Evolutionary conservation across 2,113 vertebrate genomes (phyloP), one percentile per base, ranked within the genome.

Genomic region (Oncorhynchus keta): DNA sequence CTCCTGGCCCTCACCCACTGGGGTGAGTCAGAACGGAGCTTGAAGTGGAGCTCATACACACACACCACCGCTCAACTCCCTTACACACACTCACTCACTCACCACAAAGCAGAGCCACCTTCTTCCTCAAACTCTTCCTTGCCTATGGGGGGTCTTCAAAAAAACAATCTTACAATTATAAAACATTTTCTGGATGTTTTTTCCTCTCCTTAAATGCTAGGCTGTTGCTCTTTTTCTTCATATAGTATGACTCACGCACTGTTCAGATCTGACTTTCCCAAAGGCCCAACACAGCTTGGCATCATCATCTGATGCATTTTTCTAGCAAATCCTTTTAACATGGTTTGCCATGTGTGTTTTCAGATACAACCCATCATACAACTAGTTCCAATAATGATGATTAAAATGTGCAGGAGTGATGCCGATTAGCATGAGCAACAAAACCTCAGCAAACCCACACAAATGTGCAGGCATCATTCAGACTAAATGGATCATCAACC

Each of bases 21-120:
- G 76, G 79, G 82, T 87, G 85, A 87, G 78, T 87, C 86, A 87
- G 70, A 69, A 20, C 55, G 70, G 76, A 73, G 73, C 73, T 78
- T 49, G 28, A 72, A 55, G 78, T 75, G 70, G 72, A 80, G 70
- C 2, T 45, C 9, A 45, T 45, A 45, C 39, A 45, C 74, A 59
- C 67, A 64, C 24, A 55, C 66, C 24, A 18, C 51, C 16, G 16
- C 16, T 55, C 51, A 18, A 80, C 80, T 77, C 55, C 81, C 65
- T 64, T 55, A 79, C 77, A 32, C 30, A 1, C 30, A 32, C 30
- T 32, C 30, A 30, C 30, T 30, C 30, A 32, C 79, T 26, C 68
- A 55, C 51, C 45, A 9, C 70, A 64, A 64, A 77, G 48, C 67
- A 76, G 51, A 87, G 68, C 76, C 71, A 73, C 83, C 81, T 28